These are phyloP conservation scores for Chromobotia macracanthus DNA, from an alignment of 2,797 vertebrate species.

Conservation along the genomic window DNA sequence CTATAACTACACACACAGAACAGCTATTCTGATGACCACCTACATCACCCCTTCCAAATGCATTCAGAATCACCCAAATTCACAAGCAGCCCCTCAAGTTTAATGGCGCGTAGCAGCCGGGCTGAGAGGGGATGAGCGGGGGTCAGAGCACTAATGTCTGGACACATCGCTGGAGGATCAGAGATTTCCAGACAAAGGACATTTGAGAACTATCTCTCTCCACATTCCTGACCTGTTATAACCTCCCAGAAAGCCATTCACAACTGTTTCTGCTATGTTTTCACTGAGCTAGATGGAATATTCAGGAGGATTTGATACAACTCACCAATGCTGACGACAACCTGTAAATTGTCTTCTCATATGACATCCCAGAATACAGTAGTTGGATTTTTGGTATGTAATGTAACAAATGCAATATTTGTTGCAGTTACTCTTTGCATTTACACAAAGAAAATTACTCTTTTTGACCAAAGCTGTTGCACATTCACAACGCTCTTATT, in stretches of 20 bases:
- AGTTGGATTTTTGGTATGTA: slow-evolving; percentile 44
- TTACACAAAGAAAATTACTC: too few species aligned
- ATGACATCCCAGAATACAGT: too few species aligned
- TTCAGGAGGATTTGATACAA: background rate
- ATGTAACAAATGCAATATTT: slow-evolving; percentile 40
- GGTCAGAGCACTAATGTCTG: slow-evolving; percentile 30
- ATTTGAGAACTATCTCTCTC: slow-evolving; percentile 10
- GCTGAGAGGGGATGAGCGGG: slow-evolving; percentile 23
- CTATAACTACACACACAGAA: background rate
- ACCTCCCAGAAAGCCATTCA: slow-evolving; percentile 31
- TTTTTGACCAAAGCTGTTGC: background rate
- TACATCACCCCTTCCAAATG: slow-evolving; percentile 12
- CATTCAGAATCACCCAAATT: slow-evolving; percentile 28
- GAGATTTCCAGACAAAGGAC: slow-evolving; percentile 27
- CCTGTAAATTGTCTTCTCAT: slow-evolving; percentile 1
- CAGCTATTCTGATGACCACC: background rate
- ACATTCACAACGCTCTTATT: slow-evolving; percentile 12
- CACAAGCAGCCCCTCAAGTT: slow-evolving; percentile 32
- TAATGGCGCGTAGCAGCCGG: slow-evolving; percentile 35
- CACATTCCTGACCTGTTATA: slow-evolving; percentile 26
- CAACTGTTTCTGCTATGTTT: slow-evolving; percentile 1
- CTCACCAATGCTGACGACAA: slow-evolving; percentile 4
- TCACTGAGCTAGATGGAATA: slow-evolving; percentile 5
- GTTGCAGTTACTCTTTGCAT: slow-evolving; percentile 7
- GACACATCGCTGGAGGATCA: slow-evolving; percentile 32